Evolutionary conservation across 92 coral and sea anemone genomes (phyloP), one percentile per base, ranked within the genome.

Genomic region (Zoanthus solanderi): DNA sequence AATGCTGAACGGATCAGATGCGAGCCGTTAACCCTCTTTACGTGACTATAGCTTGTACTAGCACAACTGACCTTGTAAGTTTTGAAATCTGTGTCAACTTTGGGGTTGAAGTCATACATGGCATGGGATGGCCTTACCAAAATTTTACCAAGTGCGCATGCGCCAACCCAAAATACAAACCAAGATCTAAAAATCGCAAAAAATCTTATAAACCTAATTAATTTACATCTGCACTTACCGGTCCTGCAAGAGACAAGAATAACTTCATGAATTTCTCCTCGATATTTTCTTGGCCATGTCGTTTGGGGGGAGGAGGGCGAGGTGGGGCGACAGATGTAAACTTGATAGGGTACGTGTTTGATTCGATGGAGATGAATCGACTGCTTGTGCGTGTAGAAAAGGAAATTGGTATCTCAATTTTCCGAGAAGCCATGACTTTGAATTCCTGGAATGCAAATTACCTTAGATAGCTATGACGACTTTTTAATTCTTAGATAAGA

Each of bases 211-310:
- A 37, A 37, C 42, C 2, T 9, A 77, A 30, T 0, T 32, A 30
- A 58, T 14, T 37, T 5, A 57, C 12, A 12, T 31, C 17, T 57
- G 30, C 10, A 57, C 83, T 81, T 28, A 81, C 85, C 45, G 85
- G 76, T 46, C 85, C 85, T 2, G 85, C 85, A 46, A 81, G 85
- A 47, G 85, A 81, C 61, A 81, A 48, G 15, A 81, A 81, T 31
- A 81, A 47, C 75, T 65, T 81, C 85, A 66, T 67, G 57, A 65
- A 81, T 23, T 47, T 81, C 45, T 81, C 85, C 28, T 81, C 75
- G 8, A 81, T 67, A 31, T 81, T 46, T 10, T 67, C 58, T 71
- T 81, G 85, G 8, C 82, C 82, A 0, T 53, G 85, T 34, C 71
- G 71, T 45, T 53, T 71, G 15, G 75, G 85, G 15, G 75, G 76